phyloP scores from a whole-genome alignment of 2,113 vertebrate genomes.

The Syngnathus typhle region DNA sequence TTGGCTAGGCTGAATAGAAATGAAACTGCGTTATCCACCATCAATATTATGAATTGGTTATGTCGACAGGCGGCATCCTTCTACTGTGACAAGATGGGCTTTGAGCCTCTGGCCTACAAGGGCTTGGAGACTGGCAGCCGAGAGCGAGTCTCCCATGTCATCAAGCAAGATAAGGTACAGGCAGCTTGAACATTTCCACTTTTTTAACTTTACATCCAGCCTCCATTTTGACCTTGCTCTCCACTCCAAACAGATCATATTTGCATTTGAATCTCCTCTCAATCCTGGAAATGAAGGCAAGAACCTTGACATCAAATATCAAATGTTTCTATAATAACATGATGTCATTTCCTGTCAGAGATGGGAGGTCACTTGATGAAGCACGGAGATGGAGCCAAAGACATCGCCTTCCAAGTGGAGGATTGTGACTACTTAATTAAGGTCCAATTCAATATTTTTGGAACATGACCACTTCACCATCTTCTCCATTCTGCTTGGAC shows the following conservation, averaged over 20 bases:
- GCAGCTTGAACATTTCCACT: neutral
- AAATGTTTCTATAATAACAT: neutral
- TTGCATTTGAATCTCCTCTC: constrained; percentile 70
- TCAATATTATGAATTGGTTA: neutral
- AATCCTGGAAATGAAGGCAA: constrained; percentile 76
- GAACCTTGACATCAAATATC: neutral
- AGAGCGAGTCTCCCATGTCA: constrained; percentile 70
- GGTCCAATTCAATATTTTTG: constrained; percentile 41
- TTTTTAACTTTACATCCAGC: neutral
- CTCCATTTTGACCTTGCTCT: neutral
- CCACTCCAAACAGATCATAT: constrained; percentile 66
- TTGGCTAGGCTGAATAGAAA: too few species aligned
- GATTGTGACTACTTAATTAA: constrained; percentile 75
- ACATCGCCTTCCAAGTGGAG: constrained; percentile 78
- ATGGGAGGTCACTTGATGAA: constrained; percentile 71
- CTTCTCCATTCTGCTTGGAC: neutral
- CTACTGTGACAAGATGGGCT: constrained; percentile 79
- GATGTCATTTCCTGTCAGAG: constrained; percentile 46
- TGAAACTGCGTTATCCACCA: neutral
- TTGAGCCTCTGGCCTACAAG: constrained; percentile 75
- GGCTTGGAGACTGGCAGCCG: constrained; percentile 75
- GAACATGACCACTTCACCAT: neutral
- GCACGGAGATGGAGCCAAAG: constrained; percentile 77
- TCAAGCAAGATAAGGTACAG: constrained; percentile 75
- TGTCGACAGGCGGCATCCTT: constrained; percentile 66